Evolutionary conservation across 2,113 vertebrate species (phyloP).

Genomic region (Periophthalmus modestus): DNA sequence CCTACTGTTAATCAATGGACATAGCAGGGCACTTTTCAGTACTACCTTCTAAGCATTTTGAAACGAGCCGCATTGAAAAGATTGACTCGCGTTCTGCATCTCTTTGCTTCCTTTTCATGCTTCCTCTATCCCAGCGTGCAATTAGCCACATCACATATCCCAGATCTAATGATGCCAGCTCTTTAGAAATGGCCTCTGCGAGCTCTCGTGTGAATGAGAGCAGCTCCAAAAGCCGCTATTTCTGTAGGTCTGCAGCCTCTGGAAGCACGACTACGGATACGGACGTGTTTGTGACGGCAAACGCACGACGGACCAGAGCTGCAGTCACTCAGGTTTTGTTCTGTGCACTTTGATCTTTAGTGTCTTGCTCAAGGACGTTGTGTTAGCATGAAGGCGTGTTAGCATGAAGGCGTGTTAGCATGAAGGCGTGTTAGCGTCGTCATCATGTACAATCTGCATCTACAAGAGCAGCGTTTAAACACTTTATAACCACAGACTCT

Average conservation of each 20-base stretch:
- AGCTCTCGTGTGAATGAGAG: slow-evolving; percentile 27
- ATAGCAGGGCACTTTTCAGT: slow-evolving; percentile 86
- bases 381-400: too few species aligned
- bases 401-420: slow-evolving; percentile 14
- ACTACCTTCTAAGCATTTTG: slow-evolving; percentile 88
- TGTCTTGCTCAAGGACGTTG: slow-evolving; percentile 61
- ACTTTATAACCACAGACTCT: slow-evolving; percentile 22
- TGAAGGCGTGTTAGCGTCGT: slow-evolving; percentile 61
- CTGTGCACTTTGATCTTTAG: slow-evolving; percentile 68
- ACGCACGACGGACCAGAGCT: slow-evolving; percentile 61
- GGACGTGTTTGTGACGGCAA: slow-evolving; percentile 66
- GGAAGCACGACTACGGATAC: slow-evolving; percentile 40
- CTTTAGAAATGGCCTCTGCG: slow-evolving; percentile 30
- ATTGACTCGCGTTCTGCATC: slow-evolving; percentile 77
- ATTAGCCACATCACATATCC: slow-evolving; percentile 55
- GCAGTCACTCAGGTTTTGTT: slow-evolving; percentile 64
- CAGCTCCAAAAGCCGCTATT: slow-evolving; percentile 39
- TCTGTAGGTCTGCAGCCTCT: slow-evolving; percentile 26
- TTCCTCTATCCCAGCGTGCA: slow-evolving; percentile 36
- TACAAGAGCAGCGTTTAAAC: slow-evolving; percentile 41
- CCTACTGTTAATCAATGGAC: slow-evolving; percentile 94
- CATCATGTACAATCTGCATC: slow-evolving; percentile 54
- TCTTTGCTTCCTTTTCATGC: slow-evolving; percentile 28
- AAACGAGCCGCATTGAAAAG: slow-evolving; percentile 93
- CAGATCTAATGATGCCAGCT: slow-evolving; percentile 39